These are phyloP conservation scores for Mesitornis unicolor DNA, from an alignment of 2,113 vertebrate genomes.

Conservation along the genomic window DNA sequence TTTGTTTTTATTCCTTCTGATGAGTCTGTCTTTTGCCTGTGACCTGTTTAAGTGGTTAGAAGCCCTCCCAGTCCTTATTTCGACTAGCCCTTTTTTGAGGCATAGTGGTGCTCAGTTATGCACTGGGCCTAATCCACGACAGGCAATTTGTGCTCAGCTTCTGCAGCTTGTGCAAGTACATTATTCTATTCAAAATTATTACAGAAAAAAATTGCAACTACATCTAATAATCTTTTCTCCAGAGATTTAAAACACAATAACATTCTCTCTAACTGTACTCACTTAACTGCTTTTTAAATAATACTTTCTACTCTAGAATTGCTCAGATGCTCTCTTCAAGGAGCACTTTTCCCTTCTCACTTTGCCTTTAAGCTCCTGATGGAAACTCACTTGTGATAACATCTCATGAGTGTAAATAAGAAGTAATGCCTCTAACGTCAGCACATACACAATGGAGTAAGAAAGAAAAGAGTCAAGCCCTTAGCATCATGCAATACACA, in stretches of 20 bases:
- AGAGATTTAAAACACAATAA: slow-evolving; percentile 48
- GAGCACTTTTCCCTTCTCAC: not conserved
- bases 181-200: slow-evolving; percentile 53
- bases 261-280: not conserved
- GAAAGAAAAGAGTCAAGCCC: not conserved
- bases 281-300: not conserved
- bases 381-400: not conserved
- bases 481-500: not conserved
- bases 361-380: not conserved
- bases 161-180: slow-evolving; percentile 20
- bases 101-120: no score
- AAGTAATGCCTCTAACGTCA: not conserved
- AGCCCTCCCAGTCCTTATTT: no score
- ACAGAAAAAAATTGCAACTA: slow-evolving; percentile 18
- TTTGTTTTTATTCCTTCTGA: no score
- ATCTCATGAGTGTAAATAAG: not conserved
- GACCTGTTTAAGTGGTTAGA: no score
- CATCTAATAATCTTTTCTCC: slow-evolving; percentile 45
- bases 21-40: no score
- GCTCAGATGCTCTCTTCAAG: not conserved
- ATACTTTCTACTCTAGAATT: not conserved
- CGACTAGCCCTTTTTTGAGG: no score
- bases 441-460: not conserved
- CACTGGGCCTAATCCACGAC: no score
- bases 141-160: slow-evolving; percentile 65